Evolutionary conservation across 2,888 invertebrate species (phyloP).

Genomic region (Phyto melanocephala): DNA sequence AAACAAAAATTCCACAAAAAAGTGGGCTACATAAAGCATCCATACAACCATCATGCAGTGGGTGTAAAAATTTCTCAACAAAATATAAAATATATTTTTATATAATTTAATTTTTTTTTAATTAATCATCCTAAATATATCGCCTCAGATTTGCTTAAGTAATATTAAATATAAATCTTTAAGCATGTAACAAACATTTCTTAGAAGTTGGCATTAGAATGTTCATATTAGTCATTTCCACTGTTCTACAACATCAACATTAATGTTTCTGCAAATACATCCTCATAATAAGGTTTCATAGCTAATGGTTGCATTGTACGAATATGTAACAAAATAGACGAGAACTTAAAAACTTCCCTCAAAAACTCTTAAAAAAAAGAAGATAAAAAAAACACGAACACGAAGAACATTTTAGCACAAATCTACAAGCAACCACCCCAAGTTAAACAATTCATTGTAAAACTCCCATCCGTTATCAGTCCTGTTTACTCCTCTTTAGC

Average conservation of each 20-base stretch:
- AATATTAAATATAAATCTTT: too few relatives aligned
- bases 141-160: too few relatives aligned
- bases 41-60: conserved; percentile 11
- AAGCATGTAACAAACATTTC: too few relatives aligned
- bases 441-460: conserved; percentile 29
- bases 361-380: conserved; percentile 24
- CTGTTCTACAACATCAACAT: conserved; percentile 3
- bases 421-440: conserved; percentile 46
- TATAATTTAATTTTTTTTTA: too few relatives aligned
- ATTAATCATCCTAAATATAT: too few relatives aligned
- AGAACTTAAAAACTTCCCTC: conserved; percentile 55
- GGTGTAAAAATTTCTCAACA: neutral
- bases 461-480: conserved; percentile 54
- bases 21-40: neutral
- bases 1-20: neutral
- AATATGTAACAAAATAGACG: conserved; percentile 32
- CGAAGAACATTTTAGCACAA: conserved; percentile 7
- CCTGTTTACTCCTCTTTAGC: conserved; percentile 49
- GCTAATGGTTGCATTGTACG: conserved; percentile 54
- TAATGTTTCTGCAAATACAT: conserved; percentile 42
- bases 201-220: too few relatives aligned
- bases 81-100: too few relatives aligned
- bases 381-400: neutral
- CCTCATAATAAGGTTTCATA: conserved; percentile 46
- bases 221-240: too few relatives aligned